Conservation (phyloP, 2,888 invertebrate genomes). For the Halocaridina rubra region DNA sequence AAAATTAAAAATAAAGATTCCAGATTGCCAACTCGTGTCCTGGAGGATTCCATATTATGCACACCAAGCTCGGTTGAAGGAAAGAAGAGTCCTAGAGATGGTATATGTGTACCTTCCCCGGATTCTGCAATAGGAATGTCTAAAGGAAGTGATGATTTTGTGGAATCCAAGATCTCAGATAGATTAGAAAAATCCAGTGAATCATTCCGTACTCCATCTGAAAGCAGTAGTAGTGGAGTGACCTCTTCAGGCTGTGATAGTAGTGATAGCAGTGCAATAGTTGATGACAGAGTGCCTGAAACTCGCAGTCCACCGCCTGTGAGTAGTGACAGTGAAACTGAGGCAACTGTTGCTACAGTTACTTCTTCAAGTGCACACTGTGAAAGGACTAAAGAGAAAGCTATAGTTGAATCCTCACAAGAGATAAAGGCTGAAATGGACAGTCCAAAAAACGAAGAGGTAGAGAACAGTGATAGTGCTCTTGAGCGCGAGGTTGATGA, state of each 20-base stretch:
- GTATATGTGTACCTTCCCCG: constrained; percentile 36
- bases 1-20: background rate
- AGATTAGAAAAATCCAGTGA: background rate
- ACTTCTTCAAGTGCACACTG: background rate
- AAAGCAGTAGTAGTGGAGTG: constrained; percentile 51
- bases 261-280: constrained; percentile 55
- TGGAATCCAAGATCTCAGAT: background rate
- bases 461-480: background rate
- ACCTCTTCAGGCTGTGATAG: constrained; percentile 47
- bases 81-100: background rate
- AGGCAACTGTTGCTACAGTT: constrained; percentile 1
- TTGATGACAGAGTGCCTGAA: constrained; percentile 29
- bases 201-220: constrained; percentile 13
- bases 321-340: constrained; percentile 34
- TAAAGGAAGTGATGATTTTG: constrained; percentile 47
- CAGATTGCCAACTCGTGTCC: background rate
- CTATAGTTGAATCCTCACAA: background rate
- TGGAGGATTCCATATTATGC: background rate
- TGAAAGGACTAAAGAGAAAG: constrained; percentile 2
- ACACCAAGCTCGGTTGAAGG: background rate
- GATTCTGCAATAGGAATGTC: constrained; percentile 54
- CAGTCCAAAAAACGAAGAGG: constrained; percentile 5
- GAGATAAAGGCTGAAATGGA: background rate
- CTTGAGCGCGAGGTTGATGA: background rate
- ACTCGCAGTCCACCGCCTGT: background rate